These are phyloP conservation scores for Oasisia sp. DNA, from an alignment of 2,888 invertebrate genomes.

Conservation along the genomic window DNA sequence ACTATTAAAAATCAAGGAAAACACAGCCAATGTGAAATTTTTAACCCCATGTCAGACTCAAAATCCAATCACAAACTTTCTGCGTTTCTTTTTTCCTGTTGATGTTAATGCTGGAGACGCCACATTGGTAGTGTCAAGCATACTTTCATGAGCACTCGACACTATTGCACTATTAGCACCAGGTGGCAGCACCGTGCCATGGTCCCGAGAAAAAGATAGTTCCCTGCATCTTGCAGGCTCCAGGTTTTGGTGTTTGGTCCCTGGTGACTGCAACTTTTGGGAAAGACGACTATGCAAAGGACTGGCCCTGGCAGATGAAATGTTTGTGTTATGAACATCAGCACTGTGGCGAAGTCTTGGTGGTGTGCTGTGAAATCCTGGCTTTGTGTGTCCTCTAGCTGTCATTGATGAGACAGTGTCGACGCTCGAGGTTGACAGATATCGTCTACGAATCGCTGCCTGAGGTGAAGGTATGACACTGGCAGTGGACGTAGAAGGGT, in stretches of 20 bases:
- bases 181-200: background rate
- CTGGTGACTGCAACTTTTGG: background rate
- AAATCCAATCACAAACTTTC: background rate
- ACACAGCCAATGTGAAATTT: too few relatives aligned
- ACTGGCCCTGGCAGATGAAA: too few relatives aligned
- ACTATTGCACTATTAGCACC: background rate
- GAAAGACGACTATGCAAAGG: background rate
- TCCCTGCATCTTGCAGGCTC: background rate
- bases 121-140: too few relatives aligned
- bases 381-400: background rate
- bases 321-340: background rate
- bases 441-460: background rate
- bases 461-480: background rate
- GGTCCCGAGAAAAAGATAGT: background rate
- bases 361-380: conserved; percentile 5
- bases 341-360: background rate
- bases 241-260: background rate
- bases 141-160: background rate
- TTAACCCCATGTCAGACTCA: background rate
- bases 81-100: conserved; percentile 5
- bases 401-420: background rate
- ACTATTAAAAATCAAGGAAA: too few relatives aligned
- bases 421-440: background rate
- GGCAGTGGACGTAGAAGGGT: background rate
- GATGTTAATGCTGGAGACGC: background rate